These are phyloP conservation scores for Lonchura striata DNA, from an alignment of 2,113 vertebrate genomes.

Conservation along the genomic window DNA sequence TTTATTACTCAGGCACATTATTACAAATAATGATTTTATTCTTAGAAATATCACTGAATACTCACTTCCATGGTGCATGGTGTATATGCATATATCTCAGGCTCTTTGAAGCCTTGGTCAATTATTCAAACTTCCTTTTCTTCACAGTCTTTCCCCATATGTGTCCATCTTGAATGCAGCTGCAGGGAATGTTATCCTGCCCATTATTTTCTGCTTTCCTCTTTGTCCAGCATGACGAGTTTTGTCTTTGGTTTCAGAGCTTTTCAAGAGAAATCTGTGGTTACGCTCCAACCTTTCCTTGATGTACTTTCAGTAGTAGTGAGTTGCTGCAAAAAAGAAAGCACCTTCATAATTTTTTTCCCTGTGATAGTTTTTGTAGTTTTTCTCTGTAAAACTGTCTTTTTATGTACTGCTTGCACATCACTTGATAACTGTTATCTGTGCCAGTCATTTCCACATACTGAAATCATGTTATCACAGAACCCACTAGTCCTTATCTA, in stretches of 20 bases:
- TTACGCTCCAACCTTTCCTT: neutral
- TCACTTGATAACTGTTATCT: neutral
- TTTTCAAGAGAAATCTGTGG: neutral
- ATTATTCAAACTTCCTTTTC: neutral
- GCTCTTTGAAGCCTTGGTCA: neutral
- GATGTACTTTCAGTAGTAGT: neutral
- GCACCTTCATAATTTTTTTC: neutral
- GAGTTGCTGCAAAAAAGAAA: neutral
- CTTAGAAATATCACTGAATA: neutral
- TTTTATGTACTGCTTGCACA: neutral
- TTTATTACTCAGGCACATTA: neutral
- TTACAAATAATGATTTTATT: neutral
- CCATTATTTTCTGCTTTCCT: neutral
- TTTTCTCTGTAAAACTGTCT: neutral
- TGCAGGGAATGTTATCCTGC: neutral
- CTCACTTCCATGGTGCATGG: neutral
- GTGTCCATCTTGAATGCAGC: neutral
- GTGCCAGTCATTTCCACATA: neutral
- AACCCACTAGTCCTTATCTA: neutral
- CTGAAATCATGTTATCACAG: neutral
- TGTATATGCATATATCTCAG: neutral
- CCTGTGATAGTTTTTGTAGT: neutral
- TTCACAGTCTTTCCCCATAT: neutral
- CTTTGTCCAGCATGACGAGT: neutral
- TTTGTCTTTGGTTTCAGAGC: neutral